Evolutionary conservation across 2,113 vertebrate genomes (phyloP), one percentile per base, ranked within the genome.

Genomic region (Mus pahari): DNA sequence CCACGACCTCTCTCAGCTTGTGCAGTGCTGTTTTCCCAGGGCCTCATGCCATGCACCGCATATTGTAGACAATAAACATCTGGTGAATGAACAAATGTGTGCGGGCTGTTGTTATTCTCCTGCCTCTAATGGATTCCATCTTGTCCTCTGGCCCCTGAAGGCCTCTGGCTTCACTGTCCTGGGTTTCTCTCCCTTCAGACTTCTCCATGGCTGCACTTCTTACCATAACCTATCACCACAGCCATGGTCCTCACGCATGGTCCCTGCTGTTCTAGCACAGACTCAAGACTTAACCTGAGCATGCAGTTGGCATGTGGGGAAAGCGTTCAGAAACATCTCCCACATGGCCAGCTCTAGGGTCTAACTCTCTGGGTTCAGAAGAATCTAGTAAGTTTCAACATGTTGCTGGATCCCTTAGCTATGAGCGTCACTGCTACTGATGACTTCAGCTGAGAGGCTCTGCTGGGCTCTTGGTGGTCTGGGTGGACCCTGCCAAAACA

Each of bases 81-180:
- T 73, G 36, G 42, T 91, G 88, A 96, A 75, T 48, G 74, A 90
- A 42, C 22, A 81, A 90, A 81, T 31, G 50, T 45, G 31, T 91
- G 89, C 33, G 58, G 83, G 55, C 91, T 71, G 17, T 78, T 82
- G 71, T 91, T 89, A 42, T 58, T 94, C 64, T 86, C 73, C 87
- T 22, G 10, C 50, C 28, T 90, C n/a, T 28, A 7, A 64, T 8
- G 42, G n/a, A 26, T 75, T 60, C 58, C 7, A 0, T 83, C 58
- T 55, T 90, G 33, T 36, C 39, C 78, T 83, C 5, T 70, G 20
- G 17, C 53, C 81, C 10, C 12, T 1, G 1, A 7, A 33, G 45
- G 62, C 24, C 22, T 53, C 45, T 64, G 31, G 42, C 64, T 74
- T 13, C 55, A 60, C 50, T 83, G 74, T 13, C 28, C 55, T 39